Evolutionary conservation across 2,113 vertebrate genomes (phyloP).

Genomic region (Lasiurus cinereus): DNA sequence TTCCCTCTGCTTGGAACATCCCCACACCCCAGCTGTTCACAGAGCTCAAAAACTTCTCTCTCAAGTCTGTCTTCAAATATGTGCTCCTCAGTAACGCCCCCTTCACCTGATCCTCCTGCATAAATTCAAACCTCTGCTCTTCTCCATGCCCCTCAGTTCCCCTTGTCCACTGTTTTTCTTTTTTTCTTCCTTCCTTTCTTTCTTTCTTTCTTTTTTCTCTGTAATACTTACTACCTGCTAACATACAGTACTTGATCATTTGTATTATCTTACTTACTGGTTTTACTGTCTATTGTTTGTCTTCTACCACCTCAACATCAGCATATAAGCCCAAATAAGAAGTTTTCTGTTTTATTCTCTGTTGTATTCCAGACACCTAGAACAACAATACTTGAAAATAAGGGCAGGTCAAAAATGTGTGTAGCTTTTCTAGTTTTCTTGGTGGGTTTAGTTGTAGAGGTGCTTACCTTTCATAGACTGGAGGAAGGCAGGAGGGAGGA

Average conservation of each 20-base stretch:
- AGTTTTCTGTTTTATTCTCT: background rate
- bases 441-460: background rate
- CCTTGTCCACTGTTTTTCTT: background rate
- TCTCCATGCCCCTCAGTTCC: background rate
- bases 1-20: background rate
- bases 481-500: too few species aligned
- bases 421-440: background rate
- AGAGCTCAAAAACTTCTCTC: background rate
- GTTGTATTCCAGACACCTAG: background rate
- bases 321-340: background rate
- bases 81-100: background rate
- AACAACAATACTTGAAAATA: background rate
- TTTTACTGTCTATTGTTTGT: background rate
- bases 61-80: background rate
- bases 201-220: background rate
- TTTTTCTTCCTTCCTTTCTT: too few species aligned
- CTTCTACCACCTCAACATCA: fast-evolving
- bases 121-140: background rate
- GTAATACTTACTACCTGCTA: background rate
- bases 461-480: background rate
- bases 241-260: background rate
- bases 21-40: background rate
- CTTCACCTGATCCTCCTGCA: background rate
- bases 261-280: background rate
- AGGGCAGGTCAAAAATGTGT: background rate